Conservation (phyloP, 2,888 invertebrate species). For the Amaurobius ferox region DNA sequence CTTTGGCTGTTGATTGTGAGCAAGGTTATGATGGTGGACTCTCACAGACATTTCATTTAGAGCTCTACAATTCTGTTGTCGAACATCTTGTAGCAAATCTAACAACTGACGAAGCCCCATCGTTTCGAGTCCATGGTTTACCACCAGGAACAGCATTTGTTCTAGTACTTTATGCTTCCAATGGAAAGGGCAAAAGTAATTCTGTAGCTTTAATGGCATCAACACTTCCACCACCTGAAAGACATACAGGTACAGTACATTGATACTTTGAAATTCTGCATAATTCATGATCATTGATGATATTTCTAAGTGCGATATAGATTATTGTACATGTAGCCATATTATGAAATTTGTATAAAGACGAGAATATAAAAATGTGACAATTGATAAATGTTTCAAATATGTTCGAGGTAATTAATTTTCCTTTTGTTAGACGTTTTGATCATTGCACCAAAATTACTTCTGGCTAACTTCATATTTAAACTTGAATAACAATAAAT, state of each 20-base stretch:
- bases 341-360: too few species aligned
- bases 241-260: slow-evolving; percentile 54
- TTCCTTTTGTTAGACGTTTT: too few species aligned
- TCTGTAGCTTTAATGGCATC: slow-evolving; percentile 68
- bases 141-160: slow-evolving; percentile 70
- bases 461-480: too few species aligned
- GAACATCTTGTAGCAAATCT: slow-evolving; percentile 61
- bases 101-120: slow-evolving; percentile 38
- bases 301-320: too few species aligned
- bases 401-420: too few species aligned
- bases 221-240: slow-evolving; percentile 61
- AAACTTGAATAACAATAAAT: too few species aligned
- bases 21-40: slow-evolving; percentile 94
- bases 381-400: too few species aligned
- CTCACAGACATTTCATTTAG: slow-evolving; percentile 89
- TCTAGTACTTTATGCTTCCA: slow-evolving; percentile 70
- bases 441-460: too few species aligned
- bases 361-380: too few species aligned
- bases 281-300: too few species aligned
- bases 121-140: slow-evolving; percentile 56
- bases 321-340: too few species aligned
- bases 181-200: slow-evolving; percentile 70
- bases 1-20: slow-evolving; percentile 87
- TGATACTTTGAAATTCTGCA: too few species aligned
- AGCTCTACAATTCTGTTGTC: slow-evolving; percentile 82